These are phyloP conservation scores for Pitta sordida DNA, from an alignment of 2,113 vertebrate species.

Conservation along the genomic window DNA sequence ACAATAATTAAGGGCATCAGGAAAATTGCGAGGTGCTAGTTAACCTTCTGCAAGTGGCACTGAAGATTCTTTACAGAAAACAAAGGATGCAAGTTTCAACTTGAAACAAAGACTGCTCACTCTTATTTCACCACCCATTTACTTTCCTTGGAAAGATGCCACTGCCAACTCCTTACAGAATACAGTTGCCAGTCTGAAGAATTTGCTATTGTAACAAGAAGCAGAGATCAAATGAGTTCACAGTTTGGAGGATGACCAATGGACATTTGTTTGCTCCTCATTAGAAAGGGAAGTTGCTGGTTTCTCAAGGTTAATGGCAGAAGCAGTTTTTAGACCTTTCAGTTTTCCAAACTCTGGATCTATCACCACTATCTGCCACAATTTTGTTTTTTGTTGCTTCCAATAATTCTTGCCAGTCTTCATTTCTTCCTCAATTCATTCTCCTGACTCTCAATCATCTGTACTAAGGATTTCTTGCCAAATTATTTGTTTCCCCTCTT, in stretches of 20 bases:
- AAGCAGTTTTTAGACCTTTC: not conserved
- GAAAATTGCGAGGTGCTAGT: not conserved
- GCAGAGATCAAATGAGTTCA: not conserved
- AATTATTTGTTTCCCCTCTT: not conserved
- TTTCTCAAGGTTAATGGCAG: not conserved
- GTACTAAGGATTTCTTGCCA: not conserved
- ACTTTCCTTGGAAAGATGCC: not conserved
- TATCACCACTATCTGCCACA: not conserved
- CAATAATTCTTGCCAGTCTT: not conserved
- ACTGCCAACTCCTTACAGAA: not conserved
- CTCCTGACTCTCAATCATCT: not conserved
- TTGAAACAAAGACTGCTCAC: not conserved
- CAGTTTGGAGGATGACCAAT: fast-evolving
- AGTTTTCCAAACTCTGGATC: not conserved
- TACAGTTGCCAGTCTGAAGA: not conserved
- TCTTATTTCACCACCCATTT: not conserved
- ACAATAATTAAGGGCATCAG: not conserved
- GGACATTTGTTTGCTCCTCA: not conserved
- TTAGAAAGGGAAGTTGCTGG: not conserved
- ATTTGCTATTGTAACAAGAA: not conserved
- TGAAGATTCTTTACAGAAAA: not conserved
- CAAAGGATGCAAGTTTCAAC: not conserved
- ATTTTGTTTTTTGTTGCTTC: not conserved
- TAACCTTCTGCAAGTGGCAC: not conserved
- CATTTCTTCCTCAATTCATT: not conserved